Conservation (phyloP, 1,140 invertebrate species). For the Aphelenchoides fujianensis region DNA sequence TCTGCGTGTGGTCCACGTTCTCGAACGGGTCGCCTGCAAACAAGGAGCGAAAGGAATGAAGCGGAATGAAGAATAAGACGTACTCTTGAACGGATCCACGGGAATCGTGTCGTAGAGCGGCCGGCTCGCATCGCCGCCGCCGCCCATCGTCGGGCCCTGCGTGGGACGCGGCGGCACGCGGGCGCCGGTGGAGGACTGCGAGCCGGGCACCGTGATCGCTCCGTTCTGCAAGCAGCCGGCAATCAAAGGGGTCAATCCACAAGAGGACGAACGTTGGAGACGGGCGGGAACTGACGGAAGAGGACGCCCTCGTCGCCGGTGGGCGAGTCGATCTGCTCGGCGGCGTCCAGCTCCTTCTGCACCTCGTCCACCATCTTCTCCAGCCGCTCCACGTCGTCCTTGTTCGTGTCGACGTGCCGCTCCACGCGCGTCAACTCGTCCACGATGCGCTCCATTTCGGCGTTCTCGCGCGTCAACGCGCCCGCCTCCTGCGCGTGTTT, state of each 20-base stretch:
- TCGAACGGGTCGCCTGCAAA: conserved; percentile 20
- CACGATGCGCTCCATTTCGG: conserved; percentile 39
- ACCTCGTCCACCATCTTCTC: conserved; percentile 26
- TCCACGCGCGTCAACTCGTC: conserved; percentile 41
- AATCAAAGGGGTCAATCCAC: background rate
- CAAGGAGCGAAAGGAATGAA: background rate
- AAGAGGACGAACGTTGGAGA: background rate
- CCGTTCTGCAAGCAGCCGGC: background rate
- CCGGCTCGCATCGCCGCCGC: background rate
- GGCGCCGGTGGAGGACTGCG: background rate
- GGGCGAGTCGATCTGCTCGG: conserved; percentile 20
- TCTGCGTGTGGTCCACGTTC: background rate
- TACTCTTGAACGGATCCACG: conserved; percentile 23
- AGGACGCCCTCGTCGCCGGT: conserved; percentile 9
- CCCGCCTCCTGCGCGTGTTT: background rate
- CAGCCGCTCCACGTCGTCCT: conserved; percentile 24
- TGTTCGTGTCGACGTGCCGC: conserved; percentile 37
- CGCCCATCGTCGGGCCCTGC: background rate
- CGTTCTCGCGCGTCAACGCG: conserved; percentile 20
- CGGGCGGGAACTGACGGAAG: conserved; percentile 8
- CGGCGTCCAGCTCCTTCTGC: conserved; percentile 21
- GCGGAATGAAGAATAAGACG: background rate
- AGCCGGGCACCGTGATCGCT: background rate
- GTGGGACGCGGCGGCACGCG: background rate
- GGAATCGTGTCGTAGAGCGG: conserved; percentile 14